Evolutionary conservation across 2,113 vertebrate genomes (phyloP).

Genomic region (Tupaia chinensis): DNA sequence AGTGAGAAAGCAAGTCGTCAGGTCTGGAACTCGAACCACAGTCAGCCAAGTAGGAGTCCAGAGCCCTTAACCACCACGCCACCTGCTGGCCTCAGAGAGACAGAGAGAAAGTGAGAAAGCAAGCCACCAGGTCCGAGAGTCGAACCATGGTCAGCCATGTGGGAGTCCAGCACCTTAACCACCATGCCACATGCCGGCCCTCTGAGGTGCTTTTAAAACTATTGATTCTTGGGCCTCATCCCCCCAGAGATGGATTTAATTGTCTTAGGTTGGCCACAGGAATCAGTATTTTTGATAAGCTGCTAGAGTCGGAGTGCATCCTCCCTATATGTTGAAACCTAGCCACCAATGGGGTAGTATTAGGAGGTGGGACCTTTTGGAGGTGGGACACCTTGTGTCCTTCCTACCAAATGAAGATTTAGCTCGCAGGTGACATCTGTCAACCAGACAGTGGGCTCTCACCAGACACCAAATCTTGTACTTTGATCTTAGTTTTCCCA

Average conservation of each 20-base stretch:
- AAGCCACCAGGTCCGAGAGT: too few species aligned
- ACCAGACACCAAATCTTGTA: background rate
- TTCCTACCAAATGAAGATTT: background rate
- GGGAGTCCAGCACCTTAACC: too few species aligned
- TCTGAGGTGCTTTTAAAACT: background rate
- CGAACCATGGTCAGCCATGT: too few species aligned
- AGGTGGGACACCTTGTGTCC: too few species aligned
- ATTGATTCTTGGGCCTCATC: background rate
- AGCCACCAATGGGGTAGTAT: background rate
- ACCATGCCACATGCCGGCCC: too few species aligned
- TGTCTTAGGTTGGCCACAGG: background rate
- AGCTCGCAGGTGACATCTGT: background rate
- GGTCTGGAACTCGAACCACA: too few species aligned
- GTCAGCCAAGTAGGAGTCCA: too few species aligned
- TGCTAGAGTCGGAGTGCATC: background rate
- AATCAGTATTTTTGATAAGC: background rate
- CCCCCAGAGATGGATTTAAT: background rate
- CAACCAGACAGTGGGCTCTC: background rate
- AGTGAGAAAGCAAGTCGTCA: too few species aligned
- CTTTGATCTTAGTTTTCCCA: background rate
- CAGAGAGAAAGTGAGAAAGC: too few species aligned
- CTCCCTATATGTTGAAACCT: background rate
- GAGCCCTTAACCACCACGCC: too few species aligned
- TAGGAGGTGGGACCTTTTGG: background rate
- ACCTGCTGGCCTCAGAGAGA: too few species aligned